Conservation (phyloP, 1,140 invertebrate genomes). For the Macrocentrus cingulum region DNA sequence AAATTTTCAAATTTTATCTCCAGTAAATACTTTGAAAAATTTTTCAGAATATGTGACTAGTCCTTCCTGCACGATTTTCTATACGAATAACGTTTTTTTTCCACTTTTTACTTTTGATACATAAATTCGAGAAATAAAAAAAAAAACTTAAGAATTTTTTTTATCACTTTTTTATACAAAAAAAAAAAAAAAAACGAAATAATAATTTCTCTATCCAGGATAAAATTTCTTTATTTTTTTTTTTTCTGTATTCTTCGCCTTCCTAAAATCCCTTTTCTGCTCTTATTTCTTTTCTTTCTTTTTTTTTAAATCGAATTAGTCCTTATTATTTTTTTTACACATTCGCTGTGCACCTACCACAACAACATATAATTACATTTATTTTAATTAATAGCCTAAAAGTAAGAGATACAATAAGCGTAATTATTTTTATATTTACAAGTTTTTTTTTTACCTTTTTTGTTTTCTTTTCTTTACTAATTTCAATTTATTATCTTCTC, state of each 20-base stretch:
- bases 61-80: too few species aligned
- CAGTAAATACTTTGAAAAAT: not conserved
- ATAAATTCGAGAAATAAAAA: not conserved
- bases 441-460: constrained; percentile 47
- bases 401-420: constrained; percentile 60
- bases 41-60: too few species aligned
- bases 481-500: constrained; percentile 15
- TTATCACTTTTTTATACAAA: too few species aligned
- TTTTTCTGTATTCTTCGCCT: too few species aligned
- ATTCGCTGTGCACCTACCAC: constrained; percentile 59
- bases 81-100: too few species aligned
- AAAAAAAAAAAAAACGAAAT: constrained; percentile 35
- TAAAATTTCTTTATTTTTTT: constrained; percentile 60
- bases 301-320: constrained; percentile 48
- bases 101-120: too few species aligned
- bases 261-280: constrained; percentile 51
- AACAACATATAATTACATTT: constrained; percentile 60
- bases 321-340: constrained; percentile 54
- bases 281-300: constrained; percentile 36
- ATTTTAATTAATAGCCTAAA: constrained; percentile 59
- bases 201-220: constrained; percentile 51
- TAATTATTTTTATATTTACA: constrained; percentile 61
- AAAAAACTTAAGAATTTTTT: too few species aligned
- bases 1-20: not conserved
- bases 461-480: constrained; percentile 35